Conservation (phyloP, 2,113 vertebrate species). For the Lepidiolamprologus cunningtoni region DNA sequence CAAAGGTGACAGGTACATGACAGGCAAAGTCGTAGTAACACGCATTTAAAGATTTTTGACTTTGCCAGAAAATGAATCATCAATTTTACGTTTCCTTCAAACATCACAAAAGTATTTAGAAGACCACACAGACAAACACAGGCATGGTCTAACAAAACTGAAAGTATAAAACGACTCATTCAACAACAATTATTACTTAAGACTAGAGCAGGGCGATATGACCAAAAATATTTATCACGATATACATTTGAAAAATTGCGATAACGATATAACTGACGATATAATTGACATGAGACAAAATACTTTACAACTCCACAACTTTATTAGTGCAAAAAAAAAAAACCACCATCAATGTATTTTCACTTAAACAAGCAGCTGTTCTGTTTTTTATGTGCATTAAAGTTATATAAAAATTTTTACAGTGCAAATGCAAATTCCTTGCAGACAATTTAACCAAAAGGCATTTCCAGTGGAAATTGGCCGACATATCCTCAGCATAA, state of each 20-base stretch:
- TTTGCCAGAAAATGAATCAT: neutral
- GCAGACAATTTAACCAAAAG: neutral
- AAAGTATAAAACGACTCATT: neutral
- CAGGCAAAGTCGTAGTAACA: neutral
- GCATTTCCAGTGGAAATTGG: neutral
- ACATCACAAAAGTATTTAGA: neutral
- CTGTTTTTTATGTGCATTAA: neutral
- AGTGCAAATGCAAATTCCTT: neutral
- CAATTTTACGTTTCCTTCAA: neutral
- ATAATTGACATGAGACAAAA: neutral
- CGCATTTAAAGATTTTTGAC: fast-evolving
- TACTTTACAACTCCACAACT: fast-evolving
- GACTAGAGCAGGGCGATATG: neutral
- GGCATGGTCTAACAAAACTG: neutral
- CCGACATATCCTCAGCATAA: neutral
- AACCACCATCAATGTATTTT: neutral
- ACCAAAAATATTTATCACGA: neutral
- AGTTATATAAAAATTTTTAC: fast-evolving
- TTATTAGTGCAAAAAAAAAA: neutral
- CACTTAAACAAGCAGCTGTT: neutral
- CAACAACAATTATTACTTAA: neutral
- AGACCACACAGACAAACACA: neutral
- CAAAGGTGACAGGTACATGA: neutral
- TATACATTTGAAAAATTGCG: neutral
- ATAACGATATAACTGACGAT: neutral